phyloP scores from a whole-genome alignment of 1,140 invertebrate genomes.

The Apis dorsata region DNA sequence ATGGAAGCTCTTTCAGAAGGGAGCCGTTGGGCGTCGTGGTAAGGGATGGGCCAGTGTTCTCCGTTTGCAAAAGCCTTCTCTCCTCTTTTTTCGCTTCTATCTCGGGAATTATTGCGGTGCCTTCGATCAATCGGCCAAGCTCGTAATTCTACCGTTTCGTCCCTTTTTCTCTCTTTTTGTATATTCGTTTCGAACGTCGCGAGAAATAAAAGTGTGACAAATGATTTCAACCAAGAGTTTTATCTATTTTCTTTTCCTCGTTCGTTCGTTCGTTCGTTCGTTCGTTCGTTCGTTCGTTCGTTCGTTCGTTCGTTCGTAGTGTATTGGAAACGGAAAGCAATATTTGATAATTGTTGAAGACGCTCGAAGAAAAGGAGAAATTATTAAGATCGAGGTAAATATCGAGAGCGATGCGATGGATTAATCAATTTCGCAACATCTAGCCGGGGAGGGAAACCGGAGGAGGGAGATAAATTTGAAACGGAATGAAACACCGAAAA shows the following conservation, averaged over 20 bases:
- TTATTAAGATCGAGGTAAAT: not conserved
- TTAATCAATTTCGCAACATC: slow-evolving; percentile 36
- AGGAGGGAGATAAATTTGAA: slow-evolving; percentile 21
- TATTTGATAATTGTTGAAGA: no score
- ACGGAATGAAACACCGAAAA: slow-evolving; percentile 27
- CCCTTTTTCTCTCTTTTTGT: not conserved
- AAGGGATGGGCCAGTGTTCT: slow-evolving; percentile 68
- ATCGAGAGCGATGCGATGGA: not conserved
- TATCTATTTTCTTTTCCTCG: no score
- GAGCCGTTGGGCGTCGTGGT: slow-evolving; percentile 72
- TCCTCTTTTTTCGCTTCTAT: slow-evolving; percentile 59
- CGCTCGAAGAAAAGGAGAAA: not conserved
- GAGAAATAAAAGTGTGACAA: not conserved
- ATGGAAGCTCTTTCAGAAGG: slow-evolving; percentile 77
- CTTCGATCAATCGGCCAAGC: slow-evolving; percentile 59
- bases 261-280: no score
- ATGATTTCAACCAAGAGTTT: no score
- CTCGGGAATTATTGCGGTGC: slow-evolving; percentile 64
- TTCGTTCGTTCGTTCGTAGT: no score
- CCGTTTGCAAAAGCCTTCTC: slow-evolving; percentile 66
- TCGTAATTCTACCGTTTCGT: slow-evolving; percentile 8
- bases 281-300: no score
- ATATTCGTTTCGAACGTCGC: not conserved
- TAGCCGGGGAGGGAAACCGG: not conserved
- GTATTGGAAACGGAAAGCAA: no score